Base-by-base conservation (phyloP, 2,113 vertebrate species). In the Perca flavescens region DNA sequence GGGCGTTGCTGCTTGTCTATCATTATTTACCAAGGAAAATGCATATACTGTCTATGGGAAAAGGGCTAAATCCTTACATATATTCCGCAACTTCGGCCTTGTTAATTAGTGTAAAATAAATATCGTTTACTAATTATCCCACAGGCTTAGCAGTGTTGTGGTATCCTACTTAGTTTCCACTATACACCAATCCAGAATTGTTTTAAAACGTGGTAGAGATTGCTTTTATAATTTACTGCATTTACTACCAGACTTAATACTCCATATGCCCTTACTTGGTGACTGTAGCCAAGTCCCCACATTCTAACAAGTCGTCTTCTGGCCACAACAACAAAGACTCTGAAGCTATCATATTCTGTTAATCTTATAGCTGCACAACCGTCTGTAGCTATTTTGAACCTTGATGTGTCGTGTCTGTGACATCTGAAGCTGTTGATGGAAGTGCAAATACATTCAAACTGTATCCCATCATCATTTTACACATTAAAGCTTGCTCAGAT, bases 401-500 rank as follows among this genome's bases (percentile, higher is more conserved):
- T 66, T 47, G 36, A 34, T 49, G 14, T 49, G 28, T 19, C 31
- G 1, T 70, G 74, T 40, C 63, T 36, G 63, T 74, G 76, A 87
- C 79, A 69, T 81, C 69, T 66, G 73, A 36, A 70, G 79, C 62
- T 85, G 66, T 21, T 62, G 76, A 74, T 74, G 53, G 73, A 85
- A 79, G 82, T 65, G 62, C 65, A 86, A 80, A 83, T 82, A 15
- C 71, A 86, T 84, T 64, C 65, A 74, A 79, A 79, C 65, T 85
- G 36, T 54, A 72, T 77, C 56, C 82, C 47, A 21, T 79, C 53
- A 79, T 76, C 52, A 60, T 77, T 79, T 74, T 77, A 69, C 84
- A 85, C 82, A 77, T 88, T 82, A 89, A 89, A 87, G 84, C 79
- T 52, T 9, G 36, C 75, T 54, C 40, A 4, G 66, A 87, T 83